A percentile compares a stretch with the other conserved stretches of the same genome.
Conservation (phyloP, 1,140 invertebrate genomes). For the Conus ventricosus region DNA sequence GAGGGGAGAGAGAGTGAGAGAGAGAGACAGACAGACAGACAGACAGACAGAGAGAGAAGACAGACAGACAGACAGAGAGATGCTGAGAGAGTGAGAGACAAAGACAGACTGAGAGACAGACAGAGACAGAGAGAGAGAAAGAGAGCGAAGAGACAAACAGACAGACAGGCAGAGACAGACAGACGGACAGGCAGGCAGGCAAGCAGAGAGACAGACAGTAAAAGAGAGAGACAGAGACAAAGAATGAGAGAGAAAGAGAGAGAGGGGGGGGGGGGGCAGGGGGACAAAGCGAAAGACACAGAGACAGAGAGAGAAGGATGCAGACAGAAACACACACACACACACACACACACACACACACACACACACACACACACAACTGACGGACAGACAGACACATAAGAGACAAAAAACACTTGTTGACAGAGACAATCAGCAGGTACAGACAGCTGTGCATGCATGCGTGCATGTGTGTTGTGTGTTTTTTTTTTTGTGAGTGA, state of each 20-base stretch:
- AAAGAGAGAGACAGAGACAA: no score
- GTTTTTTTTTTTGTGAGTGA: no score
- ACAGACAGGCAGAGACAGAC: not conserved
- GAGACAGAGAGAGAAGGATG: not conserved
- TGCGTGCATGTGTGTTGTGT: no score
- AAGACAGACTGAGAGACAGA: not conserved
- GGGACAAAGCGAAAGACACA: not conserved
- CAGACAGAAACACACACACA: no score
- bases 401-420: not conserved
- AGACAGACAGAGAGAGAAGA: not conserved
- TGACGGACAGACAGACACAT: not conserved
- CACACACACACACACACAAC: not conserved
- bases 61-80: not conserved
- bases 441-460: no score
- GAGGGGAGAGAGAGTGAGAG: no score
- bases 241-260: no score
- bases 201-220: not conserved
- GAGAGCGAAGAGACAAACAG: not conserved
- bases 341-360: not conserved
- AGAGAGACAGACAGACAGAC: not conserved
- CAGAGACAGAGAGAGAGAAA: not conserved
- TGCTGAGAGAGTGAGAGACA: not conserved
- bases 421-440: no score
- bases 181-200: not conserved
- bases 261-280: not conserved